Conservation (phyloP, 2,113 vertebrate genomes). For the Gymnogyps californianus region DNA sequence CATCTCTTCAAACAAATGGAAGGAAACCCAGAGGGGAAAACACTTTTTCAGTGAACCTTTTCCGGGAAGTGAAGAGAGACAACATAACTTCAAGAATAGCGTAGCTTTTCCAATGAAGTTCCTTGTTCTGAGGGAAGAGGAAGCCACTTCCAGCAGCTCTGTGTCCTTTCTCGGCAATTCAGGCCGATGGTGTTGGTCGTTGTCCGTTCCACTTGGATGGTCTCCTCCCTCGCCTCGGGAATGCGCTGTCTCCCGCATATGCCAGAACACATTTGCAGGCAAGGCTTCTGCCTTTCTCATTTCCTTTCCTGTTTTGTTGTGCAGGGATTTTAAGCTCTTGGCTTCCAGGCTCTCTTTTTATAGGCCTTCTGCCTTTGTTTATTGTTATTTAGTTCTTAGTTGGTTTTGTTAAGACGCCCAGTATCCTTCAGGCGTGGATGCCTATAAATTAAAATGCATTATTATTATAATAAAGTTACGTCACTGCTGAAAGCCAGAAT, state of each 20-base stretch:
- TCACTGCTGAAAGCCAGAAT: conserved; percentile 1
- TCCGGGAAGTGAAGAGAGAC: background rate
- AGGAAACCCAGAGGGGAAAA: background rate
- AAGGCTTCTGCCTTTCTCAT: conserved; percentile 24
- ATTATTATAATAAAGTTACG: background rate
- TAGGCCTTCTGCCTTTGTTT: conserved; percentile 36
- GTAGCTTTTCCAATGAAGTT: background rate
- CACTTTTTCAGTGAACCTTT: background rate
- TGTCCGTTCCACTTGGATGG: background rate
- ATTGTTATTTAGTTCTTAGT: background rate
- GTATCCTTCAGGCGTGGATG: background rate
- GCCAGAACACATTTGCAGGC: conserved; percentile 7
- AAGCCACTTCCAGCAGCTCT: background rate
- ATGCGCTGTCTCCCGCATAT: background rate
- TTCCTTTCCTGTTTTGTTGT: conserved; percentile 37
- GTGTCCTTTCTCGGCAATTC: background rate
- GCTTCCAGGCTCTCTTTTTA: conserved; percentile 5
- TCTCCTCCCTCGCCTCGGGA: background rate
- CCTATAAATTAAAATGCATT: conserved; percentile 11
- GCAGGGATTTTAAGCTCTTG: conserved; percentile 23
- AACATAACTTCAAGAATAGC: background rate
- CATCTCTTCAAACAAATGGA: background rate
- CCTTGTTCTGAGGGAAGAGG: background rate
- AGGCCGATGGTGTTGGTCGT: background rate
- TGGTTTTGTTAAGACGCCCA: background rate